Base-by-base conservation (phyloP, 2,113 vertebrate genomes). In the Formicarius rufipectus region DNA sequence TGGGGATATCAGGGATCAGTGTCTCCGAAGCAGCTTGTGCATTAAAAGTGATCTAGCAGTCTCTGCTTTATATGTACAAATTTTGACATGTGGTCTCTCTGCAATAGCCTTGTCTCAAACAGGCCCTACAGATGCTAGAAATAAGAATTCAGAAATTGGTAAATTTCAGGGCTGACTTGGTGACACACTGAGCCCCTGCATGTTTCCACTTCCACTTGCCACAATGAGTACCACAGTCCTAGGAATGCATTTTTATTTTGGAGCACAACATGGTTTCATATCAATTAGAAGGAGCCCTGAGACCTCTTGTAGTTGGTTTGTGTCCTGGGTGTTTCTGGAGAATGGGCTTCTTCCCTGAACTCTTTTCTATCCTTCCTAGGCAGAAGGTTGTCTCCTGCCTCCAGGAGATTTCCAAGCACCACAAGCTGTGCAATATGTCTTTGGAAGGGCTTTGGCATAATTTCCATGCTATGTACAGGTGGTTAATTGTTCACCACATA, bases 161-260 rank as follows among this genome's bases (percentile, higher is more conserved):
- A 18, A 94, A 56, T 35, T 40, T 8, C 39, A 62, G 42, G 83
- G 28, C 42, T 81, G 63, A 45, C 30, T 67, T 2, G 4, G 35
- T 50, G 47, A 28, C 22, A 14, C 0, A 0, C 24, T 0, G 4
- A 89, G 56, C 27, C 49, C 50, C 40, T 71, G 28, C 12, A 5
- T 3, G 3, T 18, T 80, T 69, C 42, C 55, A 10, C 16, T 69
- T 64, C n/a, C 6, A 24, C 28, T 22, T 10, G 3, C 37, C 37
- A 12, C 0, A 2, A 19, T 16, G 28, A 72, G n/a, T 72, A 56
- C 39, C 55, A 9, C 13, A 28, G 35, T 56, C 20, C 31, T 55
- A 55, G 69, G 42, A 84, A 76, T 45, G n/a, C 4, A 4, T 60
- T 69, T 59, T 91, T 58, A 28, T 12, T 81, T 44, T 55, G n/a